Base-by-base conservation (phyloP, 35 echinoderm and acorn worm species). In the Apostichopus parvimensis region DNA sequence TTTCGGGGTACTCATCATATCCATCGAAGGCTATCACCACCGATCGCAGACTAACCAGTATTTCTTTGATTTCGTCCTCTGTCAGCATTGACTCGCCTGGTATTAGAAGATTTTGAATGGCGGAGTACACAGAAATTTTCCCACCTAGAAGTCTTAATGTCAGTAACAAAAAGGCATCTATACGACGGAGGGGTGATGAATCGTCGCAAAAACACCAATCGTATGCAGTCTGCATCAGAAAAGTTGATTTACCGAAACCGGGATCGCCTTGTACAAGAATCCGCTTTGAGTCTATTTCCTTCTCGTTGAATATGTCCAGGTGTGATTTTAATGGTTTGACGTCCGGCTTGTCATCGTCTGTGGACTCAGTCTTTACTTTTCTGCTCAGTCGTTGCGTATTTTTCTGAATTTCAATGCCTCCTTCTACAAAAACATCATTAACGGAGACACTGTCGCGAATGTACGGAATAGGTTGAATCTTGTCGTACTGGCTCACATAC, bases 11-110 rank as follows among this genome's bases (percentile, higher is more conserved):
- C 25, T 80, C 78, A 23, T 80, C 78, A 23, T 80, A 80, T 8
- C 78, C 78, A 80, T 80, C n/a, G n/a, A n/a, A n/a, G n/a, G n/a
- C n/a, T n/a, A n/a, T n/a, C 12, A 80, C 25, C 13, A 80, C 78
- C 6, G 83, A 87, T 24, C 5, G 5, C 11, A 23, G 13, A 11
- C 55, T 56, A 6, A 11, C 6, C 83, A 87, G 24, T 20, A 87
- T 87, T 11, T 87, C 60, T 24, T 24, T 56, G 9, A 87, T 65
- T 10, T 87, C 83, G 5, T 56, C 57, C 56, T 87, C 83, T 9
- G 53, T 87, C 10, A 87, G 56, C 6, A 13, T 2, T 25, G 83
- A 61, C 22, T 87, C 83, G 9, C 23, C 55, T 24, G 83, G 54
- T 21, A 87, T 10, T 55, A 87, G 5, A 17, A 87, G 21, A 5